phyloP scores from a whole-genome alignment of 2,797 vertebrate genomes.

The Notamacropus eugenii region DNA sequence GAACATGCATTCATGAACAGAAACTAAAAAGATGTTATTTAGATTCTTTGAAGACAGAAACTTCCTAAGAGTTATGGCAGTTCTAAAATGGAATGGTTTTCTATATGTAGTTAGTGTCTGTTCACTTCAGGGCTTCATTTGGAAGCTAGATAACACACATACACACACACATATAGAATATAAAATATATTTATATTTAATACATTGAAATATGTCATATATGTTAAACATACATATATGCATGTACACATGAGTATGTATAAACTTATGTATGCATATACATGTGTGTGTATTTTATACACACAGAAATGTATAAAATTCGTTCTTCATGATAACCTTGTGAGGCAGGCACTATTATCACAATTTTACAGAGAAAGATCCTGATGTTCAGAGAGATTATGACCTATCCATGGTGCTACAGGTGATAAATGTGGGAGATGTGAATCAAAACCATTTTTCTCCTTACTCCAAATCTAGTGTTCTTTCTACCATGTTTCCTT shows the following conservation, averaged over 20 bases:
- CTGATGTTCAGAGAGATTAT: not conserved
- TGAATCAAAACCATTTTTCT: not conserved
- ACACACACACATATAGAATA: not conserved
- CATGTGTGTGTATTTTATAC: not conserved
- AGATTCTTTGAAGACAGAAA: not conserved
- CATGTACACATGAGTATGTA: not conserved
- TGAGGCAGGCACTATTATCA: not conserved
- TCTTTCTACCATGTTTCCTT: not conserved
- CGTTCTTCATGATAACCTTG: not conserved
- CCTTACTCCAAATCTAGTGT: not conserved
- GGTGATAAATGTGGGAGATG: not conserved
- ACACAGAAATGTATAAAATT: not conserved
- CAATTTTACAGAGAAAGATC: not conserved
- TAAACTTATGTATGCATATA: not conserved
- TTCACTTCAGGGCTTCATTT: not conserved
- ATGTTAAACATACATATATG: not conserved
- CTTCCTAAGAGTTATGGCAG: not conserved
- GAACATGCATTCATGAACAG: not conserved
- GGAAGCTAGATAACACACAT: not conserved
- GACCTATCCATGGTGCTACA: not conserved
- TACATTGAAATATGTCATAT: not conserved
- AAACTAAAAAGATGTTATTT: not conserved
- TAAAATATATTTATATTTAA: not conserved
- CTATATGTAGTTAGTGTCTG: not conserved
- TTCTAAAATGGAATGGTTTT: not conserved